A percentile compares a stretch with the other conserved stretches of the same genome.
These are phyloP conservation scores for Coregonus clupeaformis DNA, from an alignment of 2,113 vertebrate species.

Conservation along the genomic window DNA sequence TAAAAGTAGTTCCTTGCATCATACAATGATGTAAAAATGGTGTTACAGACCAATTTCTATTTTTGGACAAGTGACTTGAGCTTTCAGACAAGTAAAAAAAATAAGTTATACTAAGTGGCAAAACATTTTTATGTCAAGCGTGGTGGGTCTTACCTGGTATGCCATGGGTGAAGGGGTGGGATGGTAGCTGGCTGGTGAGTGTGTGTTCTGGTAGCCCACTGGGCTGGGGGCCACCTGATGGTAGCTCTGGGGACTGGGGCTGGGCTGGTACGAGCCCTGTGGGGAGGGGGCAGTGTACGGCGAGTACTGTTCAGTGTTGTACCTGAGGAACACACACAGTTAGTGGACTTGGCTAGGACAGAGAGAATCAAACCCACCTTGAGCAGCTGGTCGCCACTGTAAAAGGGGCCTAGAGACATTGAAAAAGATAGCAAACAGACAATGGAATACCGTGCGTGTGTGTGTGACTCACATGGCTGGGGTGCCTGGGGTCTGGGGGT, in stretches of 20 bases:
- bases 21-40: too few species aligned
- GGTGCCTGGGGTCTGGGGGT: constrained; percentile 91
- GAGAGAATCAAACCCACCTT: background rate
- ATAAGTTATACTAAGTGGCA: too few species aligned
- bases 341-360: background rate
- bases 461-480: constrained; percentile 86
- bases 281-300: constrained; percentile 90
- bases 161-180: constrained; percentile 93
- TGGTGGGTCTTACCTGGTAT: constrained; percentile 79
- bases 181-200: constrained; percentile 93
- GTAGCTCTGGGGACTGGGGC: constrained; percentile 92
- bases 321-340: constrained; percentile 70
- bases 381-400: too few species aligned
- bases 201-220: constrained; percentile 92
- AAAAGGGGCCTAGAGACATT: too few species aligned
- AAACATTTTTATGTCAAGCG: too few species aligned
- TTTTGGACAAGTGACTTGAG: too few species aligned
- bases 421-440: background rate
- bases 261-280: constrained; percentile 93
- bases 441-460: background rate
- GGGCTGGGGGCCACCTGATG: constrained; percentile 93
- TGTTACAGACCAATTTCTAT: too few species aligned
- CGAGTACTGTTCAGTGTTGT: constrained; percentile 94
- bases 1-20: too few species aligned
- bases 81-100: too few species aligned